A percentile compares a stretch with the other conserved stretches of the same genome.
Conservation (phyloP, 2,888 invertebrate genomes). For the Isotomurus palustris region DNA sequence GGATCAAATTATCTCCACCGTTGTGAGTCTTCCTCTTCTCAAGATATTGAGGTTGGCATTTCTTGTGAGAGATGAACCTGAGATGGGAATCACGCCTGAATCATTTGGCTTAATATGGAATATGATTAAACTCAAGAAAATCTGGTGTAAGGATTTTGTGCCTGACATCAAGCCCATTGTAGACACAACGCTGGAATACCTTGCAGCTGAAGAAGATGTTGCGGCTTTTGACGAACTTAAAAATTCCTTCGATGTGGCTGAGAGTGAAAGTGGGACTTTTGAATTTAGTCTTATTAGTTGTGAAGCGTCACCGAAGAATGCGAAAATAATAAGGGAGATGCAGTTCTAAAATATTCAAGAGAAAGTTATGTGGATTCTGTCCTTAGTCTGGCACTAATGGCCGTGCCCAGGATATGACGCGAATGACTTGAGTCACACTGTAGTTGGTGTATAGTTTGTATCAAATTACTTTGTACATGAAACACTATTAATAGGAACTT, state of each 20-base stretch:
- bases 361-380: too few species aligned
- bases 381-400: too few species aligned
- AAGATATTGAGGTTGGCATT: conserved; percentile 12
- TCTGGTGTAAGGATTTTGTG: conserved; percentile 13
- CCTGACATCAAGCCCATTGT: conserved; percentile 10
- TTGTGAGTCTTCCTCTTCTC: conserved; percentile 1
- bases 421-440: too few species aligned
- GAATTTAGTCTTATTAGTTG: conserved; percentile 14
- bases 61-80: neutral
- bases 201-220: neutral
- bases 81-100: conserved; percentile 8
- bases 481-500: too few species aligned
- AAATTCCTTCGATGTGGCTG: conserved; percentile 3
- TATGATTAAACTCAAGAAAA: conserved; percentile 14
- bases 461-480: too few species aligned
- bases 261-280: conserved; percentile 2
- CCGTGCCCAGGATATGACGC: too few species aligned
- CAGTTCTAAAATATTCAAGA: too few species aligned
- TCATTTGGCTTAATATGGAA: conserved; percentile 8
- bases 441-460: too few species aligned
- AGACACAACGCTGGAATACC: neutral
- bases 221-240: conserved; percentile 3
- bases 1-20: conserved; percentile 4
- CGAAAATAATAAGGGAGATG: too few species aligned
- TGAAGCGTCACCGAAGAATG: conserved; percentile 4